Base-by-base conservation (phyloP, 2,113 vertebrate genomes). In the Oophaga pumilio region DNA sequence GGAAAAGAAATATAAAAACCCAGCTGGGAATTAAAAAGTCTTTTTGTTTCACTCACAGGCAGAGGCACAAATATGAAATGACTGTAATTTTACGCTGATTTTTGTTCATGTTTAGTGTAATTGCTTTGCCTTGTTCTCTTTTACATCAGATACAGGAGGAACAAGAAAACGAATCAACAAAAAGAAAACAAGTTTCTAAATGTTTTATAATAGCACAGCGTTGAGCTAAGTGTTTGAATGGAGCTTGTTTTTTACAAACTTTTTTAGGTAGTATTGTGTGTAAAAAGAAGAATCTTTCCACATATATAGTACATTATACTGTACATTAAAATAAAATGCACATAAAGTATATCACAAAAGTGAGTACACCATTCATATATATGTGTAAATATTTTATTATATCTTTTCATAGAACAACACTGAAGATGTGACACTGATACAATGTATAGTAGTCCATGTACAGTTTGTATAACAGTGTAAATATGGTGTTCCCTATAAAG, bases 61-160 rank as follows among this genome's bases (percentile, higher is more conserved):
- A 22, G 28, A 50, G 10, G 10, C 53, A 62, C 50, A 88, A 81
- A 82, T 24, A 52, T 74, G 28, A 76, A 60, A 33, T 1, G 87
- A 26, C 53, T 82, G 18, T 24, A 28, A 69, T 89, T 85, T 85
- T 85, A 87, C 87, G 90, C 87, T 85, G 90, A 14, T 74, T 88
- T 91, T 76, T 64, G 28, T 87, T 78, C 84, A 33, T 86, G 12
- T 59, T 84, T 89, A 20, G 82, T 52, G 81, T 84, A 89, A 89
- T 77, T 73, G 14, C 80, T 20, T 90, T 10, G 90, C 89, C 6
- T 26, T 79, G n/a, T 79, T 86, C 90, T 89, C 14, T 88, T n/a
- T 84, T 7, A 49, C 7, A 20, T 0, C 10, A 18, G 28, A 20
- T 53, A 15, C 76, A 56, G 85, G 73, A 86, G n/a, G 50, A 79